Evolutionary conservation across 2,888 invertebrate species (phyloP).

Genomic region (Orchestes rusci): DNA sequence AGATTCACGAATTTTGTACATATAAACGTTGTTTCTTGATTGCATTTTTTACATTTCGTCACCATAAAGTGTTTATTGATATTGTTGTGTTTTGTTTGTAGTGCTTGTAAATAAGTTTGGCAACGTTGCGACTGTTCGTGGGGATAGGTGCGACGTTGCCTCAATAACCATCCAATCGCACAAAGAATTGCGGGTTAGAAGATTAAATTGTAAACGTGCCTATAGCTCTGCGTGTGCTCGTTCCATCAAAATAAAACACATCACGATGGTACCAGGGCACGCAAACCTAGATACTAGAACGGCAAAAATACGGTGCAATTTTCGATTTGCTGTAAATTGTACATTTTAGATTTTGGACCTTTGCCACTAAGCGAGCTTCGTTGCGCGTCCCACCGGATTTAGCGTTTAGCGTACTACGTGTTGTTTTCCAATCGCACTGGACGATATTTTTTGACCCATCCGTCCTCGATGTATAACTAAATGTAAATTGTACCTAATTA

Average conservation of each 20-base stretch:
- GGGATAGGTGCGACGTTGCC: too few species aligned
- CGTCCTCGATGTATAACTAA: conserved; percentile 34
- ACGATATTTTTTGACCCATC: conserved; percentile 34
- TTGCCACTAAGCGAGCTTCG: conserved; percentile 6
- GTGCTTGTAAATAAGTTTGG: not conserved
- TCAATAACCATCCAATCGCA: too few species aligned
- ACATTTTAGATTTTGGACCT: conserved; percentile 2
- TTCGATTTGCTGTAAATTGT: too few species aligned
- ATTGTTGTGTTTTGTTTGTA: conserved; percentile 11
- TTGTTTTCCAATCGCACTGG: too few species aligned
- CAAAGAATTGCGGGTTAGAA: conserved; percentile 19
- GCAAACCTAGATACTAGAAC: too few species aligned
- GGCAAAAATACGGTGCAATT: conserved; percentile 40
- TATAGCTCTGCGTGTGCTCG: too few species aligned
- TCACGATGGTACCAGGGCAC: too few species aligned
- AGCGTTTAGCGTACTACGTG: too few species aligned
- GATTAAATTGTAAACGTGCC: too few species aligned
- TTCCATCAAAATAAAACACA: too few species aligned
- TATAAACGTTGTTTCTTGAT: conserved; percentile 15
- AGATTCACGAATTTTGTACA: conserved; percentile 12
- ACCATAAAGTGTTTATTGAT: conserved; percentile 11
- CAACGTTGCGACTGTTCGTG: too few species aligned
- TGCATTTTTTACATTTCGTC: conserved; percentile 18
- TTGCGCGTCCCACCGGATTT: conserved; percentile 10
- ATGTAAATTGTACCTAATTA: conserved; percentile 13